Conservation (phyloP, 2,797 vertebrate species). For the Lemur catta region DNA sequence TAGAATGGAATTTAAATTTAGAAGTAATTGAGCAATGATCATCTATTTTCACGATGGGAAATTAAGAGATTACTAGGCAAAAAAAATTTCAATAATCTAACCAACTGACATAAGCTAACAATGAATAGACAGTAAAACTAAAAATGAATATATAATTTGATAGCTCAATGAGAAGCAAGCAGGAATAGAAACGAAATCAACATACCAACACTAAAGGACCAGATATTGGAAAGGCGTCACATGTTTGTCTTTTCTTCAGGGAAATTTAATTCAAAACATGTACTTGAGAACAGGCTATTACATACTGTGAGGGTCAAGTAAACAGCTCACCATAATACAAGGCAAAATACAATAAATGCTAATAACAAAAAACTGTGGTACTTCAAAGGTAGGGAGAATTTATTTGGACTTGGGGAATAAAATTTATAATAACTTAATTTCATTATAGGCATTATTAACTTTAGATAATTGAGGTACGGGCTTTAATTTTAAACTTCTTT, state of each 20-base stretch:
- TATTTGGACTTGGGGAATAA: neutral
- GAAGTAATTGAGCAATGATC: slow-evolving; percentile 26
- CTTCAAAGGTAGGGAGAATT: neutral
- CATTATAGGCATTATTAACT: neutral
- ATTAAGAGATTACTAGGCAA: neutral
- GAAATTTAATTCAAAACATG: slow-evolving; percentile 13
- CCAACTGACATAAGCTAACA: neutral
- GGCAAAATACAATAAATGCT: neutral
- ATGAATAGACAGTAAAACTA: neutral
- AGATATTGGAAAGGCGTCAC: neutral
- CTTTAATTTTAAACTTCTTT: slow-evolving; percentile 31
- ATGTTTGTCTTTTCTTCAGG: neutral
- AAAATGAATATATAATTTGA: slow-evolving; percentile 12
- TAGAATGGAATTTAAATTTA: neutral
- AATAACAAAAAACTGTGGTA: neutral
- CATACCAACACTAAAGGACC: neutral
- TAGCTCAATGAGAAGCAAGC: neutral
- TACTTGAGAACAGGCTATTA: neutral
- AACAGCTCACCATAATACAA: neutral
- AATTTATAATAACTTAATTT: slow-evolving; percentile 15
- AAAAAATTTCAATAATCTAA: slow-evolving; percentile 33
- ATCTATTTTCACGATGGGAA: neutral
- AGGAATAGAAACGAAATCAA: slow-evolving; percentile 36
- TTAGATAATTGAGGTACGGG: neutral
- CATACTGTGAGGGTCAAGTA: neutral